Percentiles rank a stretch among this genome's conserved stretches.
Conservation (phyloP, 2,113 vertebrate genomes). For the Daboia siamensis region DNA sequence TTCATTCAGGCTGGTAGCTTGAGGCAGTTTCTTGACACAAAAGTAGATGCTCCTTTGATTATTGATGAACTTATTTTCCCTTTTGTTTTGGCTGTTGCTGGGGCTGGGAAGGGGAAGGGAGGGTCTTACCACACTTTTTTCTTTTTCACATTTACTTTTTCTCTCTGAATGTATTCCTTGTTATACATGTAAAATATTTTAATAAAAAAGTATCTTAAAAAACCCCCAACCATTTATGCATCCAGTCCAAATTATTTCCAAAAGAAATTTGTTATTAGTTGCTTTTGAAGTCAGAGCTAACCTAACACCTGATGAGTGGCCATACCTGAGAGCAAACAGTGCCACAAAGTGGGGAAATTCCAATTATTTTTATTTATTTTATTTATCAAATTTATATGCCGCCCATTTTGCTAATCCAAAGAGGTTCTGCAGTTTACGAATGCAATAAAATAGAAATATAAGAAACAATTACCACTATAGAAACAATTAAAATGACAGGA, state of each 20-base stretch:
- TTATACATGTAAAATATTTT: background rate
- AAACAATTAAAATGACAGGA: background rate
- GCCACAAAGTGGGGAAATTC: background rate
- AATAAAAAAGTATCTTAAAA: background rate
- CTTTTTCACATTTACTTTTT: background rate
- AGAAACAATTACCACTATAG: background rate
- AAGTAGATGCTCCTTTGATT: no score
- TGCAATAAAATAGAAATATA: background rate
- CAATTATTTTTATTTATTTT: background rate
- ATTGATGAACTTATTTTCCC: no score
- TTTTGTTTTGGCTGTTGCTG: no score
- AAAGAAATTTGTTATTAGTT: background rate
- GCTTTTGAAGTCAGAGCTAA: background rate
- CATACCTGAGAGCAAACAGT: background rate
- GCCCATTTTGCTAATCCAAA: no score
- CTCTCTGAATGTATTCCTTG: background rate
- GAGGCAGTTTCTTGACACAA: no score
- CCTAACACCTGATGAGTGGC: background rate
- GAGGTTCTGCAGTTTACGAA: background rate
- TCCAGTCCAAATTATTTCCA: background rate
- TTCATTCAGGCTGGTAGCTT: no score
- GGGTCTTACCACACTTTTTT: no score
- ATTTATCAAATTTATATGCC: background rate
- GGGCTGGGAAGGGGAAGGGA: no score
- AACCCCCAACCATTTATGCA: background rate